Evolutionary conservation across 92 coral and sea anemone genomes (phyloP).

Genomic region (Umimayanthus kanabou): DNA sequence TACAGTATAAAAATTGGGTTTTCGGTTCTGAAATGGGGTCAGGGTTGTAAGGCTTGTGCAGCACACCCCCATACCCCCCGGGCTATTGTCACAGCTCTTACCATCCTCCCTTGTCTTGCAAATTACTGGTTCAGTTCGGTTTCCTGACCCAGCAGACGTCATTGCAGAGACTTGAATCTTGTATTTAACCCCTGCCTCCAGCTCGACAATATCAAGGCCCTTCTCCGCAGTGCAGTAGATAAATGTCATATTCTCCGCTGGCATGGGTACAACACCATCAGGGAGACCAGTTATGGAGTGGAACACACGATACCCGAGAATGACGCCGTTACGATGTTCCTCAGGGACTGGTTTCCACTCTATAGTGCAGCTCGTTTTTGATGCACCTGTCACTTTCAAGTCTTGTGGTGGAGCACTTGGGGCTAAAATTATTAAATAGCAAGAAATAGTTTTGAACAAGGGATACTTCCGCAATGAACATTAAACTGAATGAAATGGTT

Average conservation of each 20-base stretch:
- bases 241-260: neutral
- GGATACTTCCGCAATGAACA: neutral
- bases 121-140: conserved; percentile 1
- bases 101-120: conserved; percentile 33
- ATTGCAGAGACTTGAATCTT: conserved; percentile 22
- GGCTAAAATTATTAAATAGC: neutral
- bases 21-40: too few species aligned
- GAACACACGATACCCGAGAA: conserved; percentile 21
- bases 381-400: neutral
- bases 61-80: too few species aligned
- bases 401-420: conserved; percentile 24
- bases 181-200: neutral
- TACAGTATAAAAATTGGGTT: too few species aligned
- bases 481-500: neutral
- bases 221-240: neutral
- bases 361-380: neutral
- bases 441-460: neutral
- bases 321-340: conserved; percentile 12
- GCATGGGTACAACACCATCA: neutral
- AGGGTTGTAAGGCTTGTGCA: too few species aligned
- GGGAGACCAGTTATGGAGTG: conserved; percentile 11
- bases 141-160: conserved; percentile 1
- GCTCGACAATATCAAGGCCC: neutral
- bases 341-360: conserved; percentile 33
- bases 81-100: neutral